Conservation (phyloP, 2,113 vertebrate genomes). For the Tupaia chinensis region DNA sequence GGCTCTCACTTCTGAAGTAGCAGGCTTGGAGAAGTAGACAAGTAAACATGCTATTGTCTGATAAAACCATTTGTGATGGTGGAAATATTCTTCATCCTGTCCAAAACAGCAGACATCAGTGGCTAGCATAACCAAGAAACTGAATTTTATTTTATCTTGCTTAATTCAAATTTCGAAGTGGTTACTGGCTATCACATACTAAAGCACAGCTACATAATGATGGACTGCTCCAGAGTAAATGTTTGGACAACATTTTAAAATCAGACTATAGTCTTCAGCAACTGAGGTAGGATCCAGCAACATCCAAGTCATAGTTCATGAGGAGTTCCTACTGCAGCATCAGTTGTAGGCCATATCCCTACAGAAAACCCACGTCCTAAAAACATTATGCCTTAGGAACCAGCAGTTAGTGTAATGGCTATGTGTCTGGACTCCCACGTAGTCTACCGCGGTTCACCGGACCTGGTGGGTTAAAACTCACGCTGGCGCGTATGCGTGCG, state of each 20-base stretch:
- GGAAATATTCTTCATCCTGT: not conserved
- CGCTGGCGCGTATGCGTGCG: no score
- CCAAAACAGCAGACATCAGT: not conserved
- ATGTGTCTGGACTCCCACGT: no score
- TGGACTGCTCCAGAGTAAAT: not conserved
- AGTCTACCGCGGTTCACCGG: no score
- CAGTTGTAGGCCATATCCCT: not conserved
- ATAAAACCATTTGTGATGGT: not conserved
- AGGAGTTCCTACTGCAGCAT: not conserved
- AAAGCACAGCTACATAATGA: not conserved
- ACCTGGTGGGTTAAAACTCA: no score
- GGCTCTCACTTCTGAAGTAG: not conserved
- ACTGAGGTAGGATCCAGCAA: no score
- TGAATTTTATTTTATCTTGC: constrained; percentile 30
- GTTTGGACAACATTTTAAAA: not conserved
- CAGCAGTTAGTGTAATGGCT: no score
- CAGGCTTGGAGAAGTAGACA: not conserved
- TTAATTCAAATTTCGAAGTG: constrained; percentile 36
- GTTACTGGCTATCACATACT: constrained; percentile 1
- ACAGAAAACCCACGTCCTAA: not conserved
- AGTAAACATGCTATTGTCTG: not conserved
- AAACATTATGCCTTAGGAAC: not conserved
- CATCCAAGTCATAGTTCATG: not conserved
- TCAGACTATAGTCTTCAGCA: not conserved
- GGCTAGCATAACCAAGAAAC: not conserved